A percentile compares a stretch with the other conserved stretches of the same genome.
Conservation (phyloP, 1,140 invertebrate species). For the Drosophila melanica region DNA sequence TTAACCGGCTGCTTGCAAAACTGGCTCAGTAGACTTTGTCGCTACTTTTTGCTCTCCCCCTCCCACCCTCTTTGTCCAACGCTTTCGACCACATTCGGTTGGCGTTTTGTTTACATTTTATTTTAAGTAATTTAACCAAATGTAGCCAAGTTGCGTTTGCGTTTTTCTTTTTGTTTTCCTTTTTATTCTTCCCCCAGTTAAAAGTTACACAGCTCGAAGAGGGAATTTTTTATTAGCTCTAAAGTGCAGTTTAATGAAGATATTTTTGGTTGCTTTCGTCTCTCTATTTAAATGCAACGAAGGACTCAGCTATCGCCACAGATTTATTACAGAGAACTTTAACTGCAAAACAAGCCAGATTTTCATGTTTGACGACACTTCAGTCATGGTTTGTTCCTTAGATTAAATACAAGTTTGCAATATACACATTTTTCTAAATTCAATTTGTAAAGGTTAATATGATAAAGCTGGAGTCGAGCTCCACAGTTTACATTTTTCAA, state of each 20-base stretch:
- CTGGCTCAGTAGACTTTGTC: slow-evolving; percentile 56
- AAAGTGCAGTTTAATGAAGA: slow-evolving; percentile 43
- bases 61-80: not conserved
- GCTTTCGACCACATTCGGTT: slow-evolving; percentile 9
- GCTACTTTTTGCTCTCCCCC: slow-evolving; percentile 42
- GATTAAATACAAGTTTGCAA: too few relatives aligned
- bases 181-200: not conserved
- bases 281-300: not conserved
- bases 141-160: slow-evolving; percentile 1
- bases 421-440: too few relatives aligned
- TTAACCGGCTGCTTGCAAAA: slow-evolving; percentile 63
- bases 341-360: not conserved
- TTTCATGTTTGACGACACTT: too few relatives aligned
- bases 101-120: slow-evolving; percentile 35
- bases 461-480: too few relatives aligned
- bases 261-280: slow-evolving; percentile 5
- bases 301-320: slow-evolving; percentile 6
- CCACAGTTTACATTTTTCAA: too few relatives aligned
- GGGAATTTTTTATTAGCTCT: slow-evolving; percentile 30
- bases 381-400: too few relatives aligned
- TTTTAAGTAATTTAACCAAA: slow-evolving; percentile 43
- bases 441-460: too few relatives aligned
- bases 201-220: slow-evolving; percentile 16
- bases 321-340: slow-evolving; percentile 4
- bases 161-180: not conserved